These are phyloP conservation scores for Choloepus didactylus DNA, from an alignment of 2,797 vertebrate genomes.

Conservation along the genomic window DNA sequence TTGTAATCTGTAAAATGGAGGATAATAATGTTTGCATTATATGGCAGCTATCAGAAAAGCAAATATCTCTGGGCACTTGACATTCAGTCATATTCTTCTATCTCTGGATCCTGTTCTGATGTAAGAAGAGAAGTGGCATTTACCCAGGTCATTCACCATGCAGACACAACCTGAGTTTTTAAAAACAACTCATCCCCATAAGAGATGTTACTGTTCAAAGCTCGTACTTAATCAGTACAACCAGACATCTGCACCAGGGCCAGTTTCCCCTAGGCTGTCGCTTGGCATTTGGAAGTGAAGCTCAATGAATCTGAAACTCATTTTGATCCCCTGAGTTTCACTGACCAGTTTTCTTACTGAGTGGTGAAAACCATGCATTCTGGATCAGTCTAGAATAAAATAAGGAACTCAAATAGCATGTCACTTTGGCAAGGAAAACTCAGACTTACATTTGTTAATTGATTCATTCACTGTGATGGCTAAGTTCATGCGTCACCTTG, in stretches of 20 bases:
- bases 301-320: neutral
- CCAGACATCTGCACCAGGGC: neutral
- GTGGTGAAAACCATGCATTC: neutral
- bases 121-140: neutral
- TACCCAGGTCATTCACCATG: neutral
- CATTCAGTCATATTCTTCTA: neutral
- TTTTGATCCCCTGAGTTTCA: neutral
- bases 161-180: neutral
- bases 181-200: neutral
- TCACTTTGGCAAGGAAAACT: neutral
- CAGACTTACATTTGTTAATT: neutral
- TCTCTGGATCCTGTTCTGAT: constrained; percentile 14
- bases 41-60: neutral
- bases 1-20: neutral
- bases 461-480: neutral
- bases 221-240: neutral
- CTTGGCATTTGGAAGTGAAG: neutral
- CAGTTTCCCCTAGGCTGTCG: neutral
- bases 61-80: neutral
- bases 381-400: neutral
- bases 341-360: neutral
- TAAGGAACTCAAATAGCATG: neutral
- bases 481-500: too few species aligned
- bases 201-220: neutral
- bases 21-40: neutral